Percentiles rank a stretch among this genome's conserved stretches.
Conservation (phyloP, 2,797 vertebrate genomes). For the Poecilia velifera region DNA sequence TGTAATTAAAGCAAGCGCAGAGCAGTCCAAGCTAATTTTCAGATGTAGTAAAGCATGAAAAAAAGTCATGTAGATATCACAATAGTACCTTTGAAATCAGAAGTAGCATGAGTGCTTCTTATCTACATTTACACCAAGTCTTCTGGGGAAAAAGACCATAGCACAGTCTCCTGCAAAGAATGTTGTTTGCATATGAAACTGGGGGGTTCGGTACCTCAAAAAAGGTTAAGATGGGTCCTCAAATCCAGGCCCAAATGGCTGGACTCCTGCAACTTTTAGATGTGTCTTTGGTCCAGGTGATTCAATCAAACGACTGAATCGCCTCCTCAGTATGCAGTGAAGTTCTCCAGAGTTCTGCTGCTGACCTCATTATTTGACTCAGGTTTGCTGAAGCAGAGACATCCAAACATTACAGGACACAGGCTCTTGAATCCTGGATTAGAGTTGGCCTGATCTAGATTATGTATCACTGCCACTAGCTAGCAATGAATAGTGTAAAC, state of each 20-base stretch:
- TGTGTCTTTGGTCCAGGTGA: too few species aligned
- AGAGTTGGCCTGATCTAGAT: not conserved
- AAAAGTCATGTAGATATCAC: not conserved
- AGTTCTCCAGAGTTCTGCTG: too few species aligned
- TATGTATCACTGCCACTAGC: not conserved
- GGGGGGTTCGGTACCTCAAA: too few species aligned
- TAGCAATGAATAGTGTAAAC: not conserved
- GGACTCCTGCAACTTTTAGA: too few species aligned
- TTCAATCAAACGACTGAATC: too few species aligned
- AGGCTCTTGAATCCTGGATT: too few species aligned
- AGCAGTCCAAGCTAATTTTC: not conserved
- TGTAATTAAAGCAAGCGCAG: not conserved
- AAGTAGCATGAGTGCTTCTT: not conserved
- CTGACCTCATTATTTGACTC: too few species aligned
- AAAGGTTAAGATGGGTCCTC: not conserved
- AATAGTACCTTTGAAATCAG: not conserved
- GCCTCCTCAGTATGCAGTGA: too few species aligned
- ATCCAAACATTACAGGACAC: too few species aligned
- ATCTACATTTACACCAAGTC: not conserved
- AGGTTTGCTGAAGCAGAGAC: too few species aligned
- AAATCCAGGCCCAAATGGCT: not conserved
- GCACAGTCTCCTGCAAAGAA: not conserved
- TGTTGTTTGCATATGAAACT: not conserved
- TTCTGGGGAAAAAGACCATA: not conserved
- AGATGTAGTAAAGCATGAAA: not conserved